These are phyloP conservation scores for Drosophila cardini DNA, from an alignment of 1,140 invertebrate genomes.

Conservation along the genomic window DNA sequence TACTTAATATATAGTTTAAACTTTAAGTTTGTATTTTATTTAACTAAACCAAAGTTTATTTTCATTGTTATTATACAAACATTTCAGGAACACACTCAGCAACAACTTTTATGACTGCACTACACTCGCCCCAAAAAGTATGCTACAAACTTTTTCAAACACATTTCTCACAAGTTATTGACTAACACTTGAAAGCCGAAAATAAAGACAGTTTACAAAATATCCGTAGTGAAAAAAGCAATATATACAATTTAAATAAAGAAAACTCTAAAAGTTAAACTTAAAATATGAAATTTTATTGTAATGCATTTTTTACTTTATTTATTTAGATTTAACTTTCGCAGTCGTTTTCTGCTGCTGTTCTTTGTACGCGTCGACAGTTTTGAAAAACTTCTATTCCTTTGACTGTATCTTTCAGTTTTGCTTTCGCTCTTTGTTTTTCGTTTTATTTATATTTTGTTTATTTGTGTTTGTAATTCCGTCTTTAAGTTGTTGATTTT, in stretches of 20 bases:
- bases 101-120: slow-evolving; percentile 2
- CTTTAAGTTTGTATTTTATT: neutral
- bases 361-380: slow-evolving; percentile 43
- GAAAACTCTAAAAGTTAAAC: neutral
- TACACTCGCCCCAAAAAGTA: slow-evolving; percentile 26
- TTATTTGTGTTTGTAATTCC: slow-evolving; percentile 47
- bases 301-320: neutral
- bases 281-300: neutral
- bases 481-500: slow-evolving; percentile 44
- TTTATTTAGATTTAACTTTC: slow-evolving; percentile 32
- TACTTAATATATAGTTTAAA: slow-evolving; percentile 4
- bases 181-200: neutral
- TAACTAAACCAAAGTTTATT: neutral
- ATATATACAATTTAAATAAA: neutral
- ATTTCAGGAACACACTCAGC: neutral
- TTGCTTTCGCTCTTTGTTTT: slow-evolving; percentile 38
- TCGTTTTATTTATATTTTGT: slow-evolving; percentile 33
- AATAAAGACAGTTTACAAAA: neutral
- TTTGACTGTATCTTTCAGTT: slow-evolving; percentile 18
- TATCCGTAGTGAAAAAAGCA: slow-evolving; percentile 10
- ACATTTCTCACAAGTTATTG: slow-evolving; percentile 13
- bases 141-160: slow-evolving; percentile 6
- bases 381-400: slow-evolving; percentile 6
- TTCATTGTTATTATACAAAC: neutral
- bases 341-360: slow-evolving; percentile 34